Percentiles rank a stretch among this genome's conserved stretches.
These are phyloP conservation scores for Chymomyza costata DNA, from an alignment of 1,140 invertebrate species.

Conservation along the genomic window DNA sequence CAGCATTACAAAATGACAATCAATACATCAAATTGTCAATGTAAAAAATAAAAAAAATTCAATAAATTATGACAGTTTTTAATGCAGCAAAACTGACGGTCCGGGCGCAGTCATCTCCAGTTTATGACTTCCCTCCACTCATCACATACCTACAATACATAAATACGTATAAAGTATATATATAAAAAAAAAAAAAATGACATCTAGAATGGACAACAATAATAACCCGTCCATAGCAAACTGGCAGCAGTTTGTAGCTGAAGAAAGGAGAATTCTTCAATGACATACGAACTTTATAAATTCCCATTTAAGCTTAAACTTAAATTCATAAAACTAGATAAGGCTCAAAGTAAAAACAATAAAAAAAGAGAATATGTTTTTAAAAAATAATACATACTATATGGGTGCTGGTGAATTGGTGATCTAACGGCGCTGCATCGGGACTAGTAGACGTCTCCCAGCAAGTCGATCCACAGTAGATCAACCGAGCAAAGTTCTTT, in stretches of 20 bases:
- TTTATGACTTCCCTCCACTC: too few relatives aligned
- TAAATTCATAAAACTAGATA: too few relatives aligned
- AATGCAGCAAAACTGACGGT: constrained; percentile 30
- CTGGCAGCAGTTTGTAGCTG: too few relatives aligned
- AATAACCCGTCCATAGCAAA: not conserved
- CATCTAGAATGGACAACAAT: too few relatives aligned
- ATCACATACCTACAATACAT: too few relatives aligned
- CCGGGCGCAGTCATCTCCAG: too few relatives aligned
- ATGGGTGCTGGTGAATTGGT: constrained; percentile 64
- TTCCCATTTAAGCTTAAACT: too few relatives aligned
- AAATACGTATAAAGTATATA: constrained; percentile 19
- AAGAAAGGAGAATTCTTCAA: too few relatives aligned
- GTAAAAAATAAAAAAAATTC: constrained; percentile 29
- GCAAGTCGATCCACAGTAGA: not conserved
- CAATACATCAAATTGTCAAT: constrained; percentile 66
- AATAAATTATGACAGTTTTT: constrained; percentile 68
- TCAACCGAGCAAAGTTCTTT: constrained; percentile 15
- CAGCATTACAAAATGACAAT: constrained; percentile 71
- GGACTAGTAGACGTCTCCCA: constrained; percentile 48
- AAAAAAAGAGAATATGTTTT: constrained; percentile 5
- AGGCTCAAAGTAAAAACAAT: constrained; percentile 10
- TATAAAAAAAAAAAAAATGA: constrained; percentile 14
- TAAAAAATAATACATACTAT: constrained; percentile 16
- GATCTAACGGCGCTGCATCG: constrained; percentile 52
- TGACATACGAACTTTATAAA: too few relatives aligned